Percentiles rank a stretch among this genome's conserved stretches.
Conservation (phyloP, 2,113 vertebrate species). For the Forbesichthys papilliferus region DNA sequence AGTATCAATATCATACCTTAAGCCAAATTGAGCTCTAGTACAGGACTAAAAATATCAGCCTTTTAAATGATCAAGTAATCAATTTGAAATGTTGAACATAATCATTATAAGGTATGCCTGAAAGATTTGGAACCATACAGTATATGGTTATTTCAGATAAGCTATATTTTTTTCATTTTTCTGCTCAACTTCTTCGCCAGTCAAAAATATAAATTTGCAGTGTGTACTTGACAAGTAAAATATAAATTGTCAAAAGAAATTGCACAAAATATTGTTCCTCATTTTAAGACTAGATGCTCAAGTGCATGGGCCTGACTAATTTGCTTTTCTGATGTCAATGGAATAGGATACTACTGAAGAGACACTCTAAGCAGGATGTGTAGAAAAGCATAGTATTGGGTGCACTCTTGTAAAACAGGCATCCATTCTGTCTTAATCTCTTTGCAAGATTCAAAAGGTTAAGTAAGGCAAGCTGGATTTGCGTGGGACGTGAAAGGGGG, state of each 20-base stretch:
- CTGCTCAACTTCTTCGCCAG: neutral
- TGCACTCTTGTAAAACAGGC: constrained; percentile 36
- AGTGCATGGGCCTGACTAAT: constrained; percentile 44
- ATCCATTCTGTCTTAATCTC: neutral
- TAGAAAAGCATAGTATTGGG: constrained; percentile 25
- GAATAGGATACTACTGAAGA: constrained; percentile 14
- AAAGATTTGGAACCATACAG: constrained; percentile 24
- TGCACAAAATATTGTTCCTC: constrained; percentile 27
- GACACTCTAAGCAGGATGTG: neutral
- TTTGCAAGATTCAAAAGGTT: neutral
- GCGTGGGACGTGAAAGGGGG: constrained; percentile 4
- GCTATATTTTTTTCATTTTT: too few species aligned
- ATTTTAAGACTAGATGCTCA: neutral
- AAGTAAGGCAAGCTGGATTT: constrained; percentile 17
- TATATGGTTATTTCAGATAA: neutral
- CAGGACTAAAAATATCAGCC: too few species aligned
- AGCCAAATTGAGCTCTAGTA: too few species aligned
- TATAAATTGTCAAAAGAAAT: neutral
- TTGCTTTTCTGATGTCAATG: constrained; percentile 15
- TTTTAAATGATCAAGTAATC: neutral
- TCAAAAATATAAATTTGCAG: neutral
- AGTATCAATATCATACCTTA: constrained; percentile 6
- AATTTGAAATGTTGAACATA: constrained; percentile 4
- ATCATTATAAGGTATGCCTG: constrained; percentile 6
- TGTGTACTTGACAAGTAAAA: neutral